These are phyloP conservation scores for Anguilla rostrata DNA, from an alignment of 2,113 vertebrate species.

Conservation along the genomic window DNA sequence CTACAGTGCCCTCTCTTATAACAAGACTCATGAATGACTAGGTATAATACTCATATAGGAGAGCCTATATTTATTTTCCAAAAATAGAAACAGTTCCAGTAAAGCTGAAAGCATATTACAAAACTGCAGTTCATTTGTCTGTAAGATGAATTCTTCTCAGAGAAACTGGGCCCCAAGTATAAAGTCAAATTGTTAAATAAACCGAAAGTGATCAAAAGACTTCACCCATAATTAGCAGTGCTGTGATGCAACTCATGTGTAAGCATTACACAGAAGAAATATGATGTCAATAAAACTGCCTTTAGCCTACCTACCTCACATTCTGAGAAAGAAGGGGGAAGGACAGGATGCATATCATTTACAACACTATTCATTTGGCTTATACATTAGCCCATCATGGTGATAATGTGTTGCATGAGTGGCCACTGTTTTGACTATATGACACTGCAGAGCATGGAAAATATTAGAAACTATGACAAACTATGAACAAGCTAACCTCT, in stretches of 20 bases:
- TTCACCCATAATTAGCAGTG: neutral
- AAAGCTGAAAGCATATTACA: conserved; percentile 7
- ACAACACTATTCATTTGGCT: neutral
- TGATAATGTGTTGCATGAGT: neutral
- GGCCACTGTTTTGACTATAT: neutral
- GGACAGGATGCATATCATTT: neutral
- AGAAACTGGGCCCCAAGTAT: neutral
- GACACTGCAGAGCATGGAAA: too few relatives aligned
- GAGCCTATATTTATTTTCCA: conserved; percentile 31
- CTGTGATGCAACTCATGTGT: neutral
- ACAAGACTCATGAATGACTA: conserved; percentile 46
- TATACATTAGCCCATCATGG: neutral
- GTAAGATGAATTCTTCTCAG: neutral
- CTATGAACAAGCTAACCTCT: too few relatives aligned
- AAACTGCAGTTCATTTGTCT: conserved; percentile 41
- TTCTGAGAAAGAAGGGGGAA: too few relatives aligned
- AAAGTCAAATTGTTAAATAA: neutral
- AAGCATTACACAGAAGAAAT: neutral
- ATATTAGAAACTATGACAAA: too few relatives aligned
- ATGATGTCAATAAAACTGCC: neutral
- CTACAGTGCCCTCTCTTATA: conserved; percentile 60
- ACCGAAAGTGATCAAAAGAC: neutral
- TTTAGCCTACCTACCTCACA: too few relatives aligned
- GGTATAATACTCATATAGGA: conserved; percentile 50
- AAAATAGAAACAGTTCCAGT: conserved; percentile 39